Evolutionary conservation across 1,140 invertebrate genomes (phyloP).

Genomic region (Lanistes nyassanus): DNA sequence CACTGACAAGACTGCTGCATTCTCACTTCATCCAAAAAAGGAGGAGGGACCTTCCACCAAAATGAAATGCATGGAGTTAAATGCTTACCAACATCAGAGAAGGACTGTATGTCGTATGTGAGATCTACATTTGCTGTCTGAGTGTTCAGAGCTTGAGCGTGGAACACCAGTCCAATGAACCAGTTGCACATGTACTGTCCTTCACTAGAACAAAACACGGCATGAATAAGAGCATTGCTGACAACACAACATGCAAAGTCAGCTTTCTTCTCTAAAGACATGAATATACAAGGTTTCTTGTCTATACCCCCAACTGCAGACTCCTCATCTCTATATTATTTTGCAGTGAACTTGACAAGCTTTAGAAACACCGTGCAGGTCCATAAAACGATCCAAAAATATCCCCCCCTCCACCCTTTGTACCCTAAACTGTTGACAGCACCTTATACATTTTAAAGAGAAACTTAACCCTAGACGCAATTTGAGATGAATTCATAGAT

Average conservation of each 20-base stretch:
- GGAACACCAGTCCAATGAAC: conserved; percentile 96
- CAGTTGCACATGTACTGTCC: conserved; percentile 79
- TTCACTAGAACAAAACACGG: conserved; percentile 54
- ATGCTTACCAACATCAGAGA: conserved; percentile 76
- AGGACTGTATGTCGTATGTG: conserved; percentile 89
- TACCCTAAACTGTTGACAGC: background rate
- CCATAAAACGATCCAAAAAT: background rate
- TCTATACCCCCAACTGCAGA: no score
- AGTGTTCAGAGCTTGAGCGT: conserved; percentile 76
- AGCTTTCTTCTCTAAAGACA: no score
- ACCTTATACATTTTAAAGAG: no score
- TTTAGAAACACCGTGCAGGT: no score
- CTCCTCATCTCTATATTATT: no score
- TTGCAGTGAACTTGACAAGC: no score
- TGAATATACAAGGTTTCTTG: no score
- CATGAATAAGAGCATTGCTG: background rate
- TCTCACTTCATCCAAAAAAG: background rate
- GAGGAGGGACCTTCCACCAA: background rate
- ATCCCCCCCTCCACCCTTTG: background rate
- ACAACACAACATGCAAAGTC: no score
- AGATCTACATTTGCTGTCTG: conserved; percentile 82
- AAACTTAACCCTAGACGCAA: no score
- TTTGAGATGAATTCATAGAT: no score
- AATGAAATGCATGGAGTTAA: background rate
- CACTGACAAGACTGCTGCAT: no score